A percentile compares a stretch with the other conserved stretches of the same genome.
Evolutionary conservation across 2,113 vertebrate genomes (phyloP).

Genomic region (Paramisgurnus dabryanus): DNA sequence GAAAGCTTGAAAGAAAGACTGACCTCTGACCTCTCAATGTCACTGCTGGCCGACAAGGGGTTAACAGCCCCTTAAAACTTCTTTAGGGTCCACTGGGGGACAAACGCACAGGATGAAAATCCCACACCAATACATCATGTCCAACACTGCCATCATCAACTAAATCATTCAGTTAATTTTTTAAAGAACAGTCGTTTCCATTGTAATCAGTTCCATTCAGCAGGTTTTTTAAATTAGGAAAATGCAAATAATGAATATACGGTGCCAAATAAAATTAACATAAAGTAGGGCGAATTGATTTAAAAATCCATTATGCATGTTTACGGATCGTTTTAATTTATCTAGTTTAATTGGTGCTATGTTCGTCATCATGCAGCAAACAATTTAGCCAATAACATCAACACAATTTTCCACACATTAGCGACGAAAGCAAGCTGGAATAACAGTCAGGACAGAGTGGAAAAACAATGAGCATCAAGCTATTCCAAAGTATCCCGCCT

Average conservation of each 20-base stretch:
- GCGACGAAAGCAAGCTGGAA: not conserved
- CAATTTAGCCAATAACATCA: conserved; percentile 39
- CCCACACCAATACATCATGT: conserved; percentile 25
- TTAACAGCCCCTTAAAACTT: conserved; percentile 64
- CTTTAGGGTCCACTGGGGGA: conserved; percentile 41
- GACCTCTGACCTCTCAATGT: conserved; percentile 63
- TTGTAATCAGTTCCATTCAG: conserved; percentile 42
- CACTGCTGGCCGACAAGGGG: conserved; percentile 59
- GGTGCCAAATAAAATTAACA: conserved; percentile 25
- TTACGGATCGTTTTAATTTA: not conserved
- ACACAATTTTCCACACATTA: conserved; percentile 17
- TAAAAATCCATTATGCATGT: conserved; percentile 28
- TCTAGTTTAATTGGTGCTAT: conserved; percentile 25
- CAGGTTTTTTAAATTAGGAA: conserved; percentile 17
- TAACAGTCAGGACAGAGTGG: conserved; percentile 9
- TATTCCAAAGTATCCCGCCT: not conserved
- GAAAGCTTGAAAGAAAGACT: conserved; percentile 54
- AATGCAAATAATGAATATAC: conserved; percentile 24
- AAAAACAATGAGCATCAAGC: not conserved
- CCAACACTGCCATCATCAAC: conserved; percentile 41
- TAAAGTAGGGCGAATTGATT: conserved; percentile 22
- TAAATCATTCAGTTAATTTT: conserved; percentile 44
- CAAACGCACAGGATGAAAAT: conserved; percentile 13
- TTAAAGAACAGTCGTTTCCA: conserved; percentile 37
- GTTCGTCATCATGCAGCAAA: conserved; percentile 33